These are phyloP conservation scores for Ahaetulla prasina DNA, from an alignment of 2,113 vertebrate species.

Conservation along the genomic window DNA sequence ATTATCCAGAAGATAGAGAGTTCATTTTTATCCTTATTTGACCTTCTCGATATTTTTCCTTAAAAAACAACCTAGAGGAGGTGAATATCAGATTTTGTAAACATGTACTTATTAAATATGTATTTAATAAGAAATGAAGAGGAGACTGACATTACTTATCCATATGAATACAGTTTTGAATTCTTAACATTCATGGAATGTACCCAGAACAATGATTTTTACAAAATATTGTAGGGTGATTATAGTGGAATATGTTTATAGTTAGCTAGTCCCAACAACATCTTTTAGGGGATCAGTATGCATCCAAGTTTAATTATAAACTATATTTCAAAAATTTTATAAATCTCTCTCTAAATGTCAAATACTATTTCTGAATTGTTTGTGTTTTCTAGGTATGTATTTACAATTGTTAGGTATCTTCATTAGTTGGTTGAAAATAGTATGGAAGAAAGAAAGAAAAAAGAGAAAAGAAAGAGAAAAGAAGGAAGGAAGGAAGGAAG, in stretches of 20 bases:
- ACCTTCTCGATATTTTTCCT: not conserved
- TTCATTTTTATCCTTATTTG: slow-evolving; percentile 19
- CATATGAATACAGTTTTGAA: not conserved
- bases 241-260: not conserved
- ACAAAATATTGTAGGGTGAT: not conserved
- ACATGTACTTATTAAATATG: not conserved
- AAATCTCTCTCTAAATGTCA: not conserved
- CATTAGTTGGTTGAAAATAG: not conserved
- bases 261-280: not conserved
- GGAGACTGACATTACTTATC: not conserved
- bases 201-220: not conserved
- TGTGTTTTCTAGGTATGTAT: not conserved
- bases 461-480: not conserved
- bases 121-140: not conserved
- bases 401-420: not conserved
- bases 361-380: not conserved
- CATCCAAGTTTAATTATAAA: not conserved
- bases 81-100: not conserved
- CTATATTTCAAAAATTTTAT: not conserved
- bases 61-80: not conserved
- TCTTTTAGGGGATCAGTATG: not conserved
- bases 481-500: not conserved
- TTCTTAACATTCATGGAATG: not conserved
- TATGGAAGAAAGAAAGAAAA: not conserved
- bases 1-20: not conserved